These are phyloP conservation scores for Crocidura indochinensis DNA, from an alignment of 2,797 vertebrate genomes.

Conservation along the genomic window DNA sequence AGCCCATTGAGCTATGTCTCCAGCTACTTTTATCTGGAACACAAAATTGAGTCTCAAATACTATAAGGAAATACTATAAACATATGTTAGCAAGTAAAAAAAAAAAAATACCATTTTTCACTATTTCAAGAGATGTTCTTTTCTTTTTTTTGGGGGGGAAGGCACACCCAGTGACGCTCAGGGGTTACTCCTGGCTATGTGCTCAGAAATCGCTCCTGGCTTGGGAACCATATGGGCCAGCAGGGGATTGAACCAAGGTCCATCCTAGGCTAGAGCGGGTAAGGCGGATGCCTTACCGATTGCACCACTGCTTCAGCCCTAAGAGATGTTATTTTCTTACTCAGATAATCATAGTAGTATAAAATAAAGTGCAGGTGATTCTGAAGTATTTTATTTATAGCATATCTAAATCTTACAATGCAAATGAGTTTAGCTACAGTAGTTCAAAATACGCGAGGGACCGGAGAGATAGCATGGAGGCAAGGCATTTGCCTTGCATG, in stretches of 20 bases:
- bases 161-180: no score
- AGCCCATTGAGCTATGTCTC: background rate
- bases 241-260: no score
- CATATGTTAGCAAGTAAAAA: background rate
- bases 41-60: constrained; percentile 48
- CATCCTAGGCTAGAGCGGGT: no score
- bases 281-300: no score
- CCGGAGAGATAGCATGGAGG: no score
- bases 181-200: no score
- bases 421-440: background rate
- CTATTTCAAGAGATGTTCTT: constrained; percentile 24
- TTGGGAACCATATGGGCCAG: no score
- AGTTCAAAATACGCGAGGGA: background rate
- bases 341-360: background rate
- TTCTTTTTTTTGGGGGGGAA: background rate
- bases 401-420: constrained; percentile 8
- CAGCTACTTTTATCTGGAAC: background rate
- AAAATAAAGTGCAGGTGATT: constrained; percentile 38
- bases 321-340: constrained; percentile 31
- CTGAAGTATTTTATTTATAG: constrained; percentile 44
- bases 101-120: constrained; percentile 20
- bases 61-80: constrained; percentile 28
- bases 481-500: no score
- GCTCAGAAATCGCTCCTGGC: no score
- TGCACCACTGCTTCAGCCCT: no score